Base-by-base conservation (phyloP, 2,888 invertebrate species). In the Labia minor region DNA sequence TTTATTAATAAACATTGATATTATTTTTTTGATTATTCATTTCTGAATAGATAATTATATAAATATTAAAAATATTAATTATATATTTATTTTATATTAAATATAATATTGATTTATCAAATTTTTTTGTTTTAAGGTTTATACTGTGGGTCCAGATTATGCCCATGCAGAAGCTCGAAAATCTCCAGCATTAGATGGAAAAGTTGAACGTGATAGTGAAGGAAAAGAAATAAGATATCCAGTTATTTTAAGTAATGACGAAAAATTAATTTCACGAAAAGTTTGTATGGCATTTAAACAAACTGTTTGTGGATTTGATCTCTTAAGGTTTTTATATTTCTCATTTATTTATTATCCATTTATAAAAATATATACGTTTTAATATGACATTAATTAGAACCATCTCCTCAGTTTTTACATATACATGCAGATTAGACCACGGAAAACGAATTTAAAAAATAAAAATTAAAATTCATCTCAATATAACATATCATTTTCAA, bases 111-210 rank as follows among this genome's bases (percentile, higher is more conserved):
- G n/a, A n/a, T n/a, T n/a, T n/a, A n/a, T n/a, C n/a, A n/a, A n/a
- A n/a, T n/a, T 64, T 66, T 26, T 61, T 65, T 61, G 72, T 75
- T 71, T 73, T 70, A 77, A 90, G 90, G 97, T 99, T 21, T 99
- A 99, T 78, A 99, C 99, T 0, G 98, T 99, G 21, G 99, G 99
- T 0, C 97, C 98, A 0, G 98, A 97, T 79, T 99, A 99, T 78
- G 99, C 98, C 1, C 99, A 99, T 79, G 99, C 99, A 0, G 99
- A 99, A 78, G 99, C 99, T 0, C 82, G 99, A 67, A 99, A 99
- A 78, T 97, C 97, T 67, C 99, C 99, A 0, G 99, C 97, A 0
- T 81, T 98, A 14, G 98, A 98, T 79, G 98, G 98, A 0, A 98
- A 98, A 79, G 98, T 99, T 61, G 98, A 99, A 77, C 81, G 99